Evolutionary conservation across 2,113 vertebrate genomes (phyloP).

Genomic region (Lasiurus borealis): DNA sequence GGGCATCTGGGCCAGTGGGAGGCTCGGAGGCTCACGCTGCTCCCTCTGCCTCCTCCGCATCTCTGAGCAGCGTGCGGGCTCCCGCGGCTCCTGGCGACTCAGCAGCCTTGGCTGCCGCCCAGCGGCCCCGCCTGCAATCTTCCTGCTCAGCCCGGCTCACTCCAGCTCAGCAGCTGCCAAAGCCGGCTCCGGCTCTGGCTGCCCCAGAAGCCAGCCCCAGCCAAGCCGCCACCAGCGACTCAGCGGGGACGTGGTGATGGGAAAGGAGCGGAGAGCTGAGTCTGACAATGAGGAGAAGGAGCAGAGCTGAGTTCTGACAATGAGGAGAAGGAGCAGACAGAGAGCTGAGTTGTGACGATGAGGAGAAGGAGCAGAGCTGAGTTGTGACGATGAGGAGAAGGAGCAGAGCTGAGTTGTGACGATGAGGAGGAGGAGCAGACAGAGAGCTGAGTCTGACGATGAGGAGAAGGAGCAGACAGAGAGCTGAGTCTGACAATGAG

Average conservation of each 20-base stretch:
- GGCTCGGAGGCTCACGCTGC: not conserved
- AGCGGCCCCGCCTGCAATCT: not conserved
- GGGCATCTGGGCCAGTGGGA: not conserved
- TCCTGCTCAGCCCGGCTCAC: not conserved
- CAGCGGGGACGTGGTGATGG: not conserved
- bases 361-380: too few species aligned
- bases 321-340: too few species aligned
- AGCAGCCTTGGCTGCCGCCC: constrained; percentile 69
- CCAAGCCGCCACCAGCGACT: constrained; percentile 33
- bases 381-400: too few species aligned
- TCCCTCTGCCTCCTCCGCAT: not conserved
- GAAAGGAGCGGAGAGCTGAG: too few species aligned
- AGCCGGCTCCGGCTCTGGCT: constrained; percentile 7
- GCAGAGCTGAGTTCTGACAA: too few species aligned
- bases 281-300: too few species aligned
- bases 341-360: too few species aligned
- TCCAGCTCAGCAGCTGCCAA: not conserved
- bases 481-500: too few species aligned
- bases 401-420: too few species aligned
- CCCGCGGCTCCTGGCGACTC: not conserved
- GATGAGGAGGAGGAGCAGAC: too few species aligned
- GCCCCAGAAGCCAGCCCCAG: not conserved
- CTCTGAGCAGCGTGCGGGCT: not conserved
- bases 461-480: too few species aligned
- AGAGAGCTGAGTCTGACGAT: too few species aligned